A percentile compares a stretch with the other conserved stretches of the same genome.
phyloP scores from a whole-genome alignment of 2,113 vertebrate genomes.

The Dipodomys stephensi region DNA sequence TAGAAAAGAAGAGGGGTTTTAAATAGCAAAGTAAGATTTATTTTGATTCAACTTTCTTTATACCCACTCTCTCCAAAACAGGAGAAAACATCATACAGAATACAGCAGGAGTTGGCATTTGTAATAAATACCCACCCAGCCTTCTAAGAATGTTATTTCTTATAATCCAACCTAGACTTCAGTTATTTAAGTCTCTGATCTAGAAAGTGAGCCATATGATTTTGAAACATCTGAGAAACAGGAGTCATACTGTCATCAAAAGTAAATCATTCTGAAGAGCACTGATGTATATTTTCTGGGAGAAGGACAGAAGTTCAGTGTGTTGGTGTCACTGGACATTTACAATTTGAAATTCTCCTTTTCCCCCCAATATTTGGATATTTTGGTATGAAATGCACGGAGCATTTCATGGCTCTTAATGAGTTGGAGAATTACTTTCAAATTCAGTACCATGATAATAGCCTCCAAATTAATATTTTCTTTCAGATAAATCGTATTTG shows the following conservation, averaged over 20 bases:
- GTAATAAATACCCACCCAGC: neutral
- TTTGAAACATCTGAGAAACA: conserved; percentile 10
- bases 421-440: conserved; percentile 62
- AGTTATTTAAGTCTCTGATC: conserved; percentile 26
- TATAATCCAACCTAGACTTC: neutral
- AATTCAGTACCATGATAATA: conserved; percentile 61
- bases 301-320: neutral
- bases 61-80: neutral
- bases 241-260: neutral
- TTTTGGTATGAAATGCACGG: conserved; percentile 1
- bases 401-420: conserved; percentile 52
- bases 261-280: neutral
- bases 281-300: neutral
- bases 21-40: neutral
- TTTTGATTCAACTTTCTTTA: neutral
- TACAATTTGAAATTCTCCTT: neutral
- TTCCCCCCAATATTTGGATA: neutral
- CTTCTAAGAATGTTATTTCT: neutral
- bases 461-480: conserved; percentile 78
- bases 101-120: neutral
- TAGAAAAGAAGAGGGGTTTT: conserved; percentile 8
- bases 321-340: neutral
- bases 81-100: neutral
- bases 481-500: conserved; percentile 61
- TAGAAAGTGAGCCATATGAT: neutral